phyloP scores from a whole-genome alignment of 2,888 invertebrate genomes.

The Mythimna pallens region DNA sequence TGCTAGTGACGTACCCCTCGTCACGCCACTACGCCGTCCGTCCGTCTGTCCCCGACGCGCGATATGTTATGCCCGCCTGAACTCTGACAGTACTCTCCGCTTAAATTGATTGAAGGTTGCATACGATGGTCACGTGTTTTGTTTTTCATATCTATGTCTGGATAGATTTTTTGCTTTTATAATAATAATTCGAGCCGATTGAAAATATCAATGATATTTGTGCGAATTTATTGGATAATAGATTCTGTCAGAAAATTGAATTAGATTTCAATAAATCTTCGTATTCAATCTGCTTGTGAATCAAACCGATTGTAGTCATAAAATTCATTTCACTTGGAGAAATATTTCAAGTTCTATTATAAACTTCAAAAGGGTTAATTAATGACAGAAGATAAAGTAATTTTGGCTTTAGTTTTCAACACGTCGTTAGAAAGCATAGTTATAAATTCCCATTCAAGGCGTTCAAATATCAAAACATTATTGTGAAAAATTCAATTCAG shows the following conservation, averaged over 20 bases:
- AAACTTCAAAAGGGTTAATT: neutral
- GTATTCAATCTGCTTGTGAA: neutral
- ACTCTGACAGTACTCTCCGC: slow-evolving; percentile 72
- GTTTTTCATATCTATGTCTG: slow-evolving; percentile 47
- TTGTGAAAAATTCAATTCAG: neutral
- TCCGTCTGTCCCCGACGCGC: slow-evolving; percentile 74
- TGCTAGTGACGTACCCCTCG: slow-evolving; percentile 75
- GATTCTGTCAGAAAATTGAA: neutral
- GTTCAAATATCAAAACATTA: slow-evolving; percentile 6
- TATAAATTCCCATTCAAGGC: neutral
- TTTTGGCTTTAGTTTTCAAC: neutral
- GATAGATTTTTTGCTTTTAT: neutral
- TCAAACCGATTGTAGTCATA: neutral
- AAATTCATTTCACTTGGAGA: neutral
- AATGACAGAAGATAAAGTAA: neutral
- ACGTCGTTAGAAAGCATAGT: neutral
- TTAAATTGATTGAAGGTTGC: slow-evolving; percentile 74
- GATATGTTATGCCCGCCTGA: slow-evolving; percentile 79
- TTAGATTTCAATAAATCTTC: neutral
- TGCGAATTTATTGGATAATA: neutral
- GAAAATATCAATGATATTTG: neutral
- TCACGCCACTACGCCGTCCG: slow-evolving; percentile 67
- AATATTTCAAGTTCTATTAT: too few species aligned
- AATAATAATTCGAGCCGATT: neutral
- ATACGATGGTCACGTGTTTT: slow-evolving; percentile 51